Base-by-base conservation (phyloP, 35 echinoderm and acorn worm genomes). In the Holothuria glaberrima region DNA sequence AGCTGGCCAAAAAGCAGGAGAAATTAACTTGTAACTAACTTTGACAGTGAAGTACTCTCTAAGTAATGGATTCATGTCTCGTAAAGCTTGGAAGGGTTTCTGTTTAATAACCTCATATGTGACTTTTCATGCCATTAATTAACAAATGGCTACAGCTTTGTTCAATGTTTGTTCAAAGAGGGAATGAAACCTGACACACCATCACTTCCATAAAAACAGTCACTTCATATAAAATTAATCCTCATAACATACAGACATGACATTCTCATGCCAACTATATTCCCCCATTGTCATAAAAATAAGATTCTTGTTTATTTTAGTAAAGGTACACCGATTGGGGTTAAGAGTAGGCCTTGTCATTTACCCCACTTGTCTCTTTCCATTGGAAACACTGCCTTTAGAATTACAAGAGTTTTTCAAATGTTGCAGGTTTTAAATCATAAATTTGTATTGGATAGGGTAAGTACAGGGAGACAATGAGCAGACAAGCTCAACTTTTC, bases 401-500 rank as follows among this genome's bases (percentile, higher is more conserved):
- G 25, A 75, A 32, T 38, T 32, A 31, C 44, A 13, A 41, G 71
- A 41, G 32, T 75, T 32, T 75, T 75, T 29, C 33, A 4, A n/a
- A 16, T 5, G 38, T n/a, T 4, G 14, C 21, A 32, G 32, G 31
- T 41, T 38, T 75, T 75, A 75, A 75, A 75, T 75, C 71, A 75
- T 75, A 75, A 75, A 75, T 75, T 75, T 75, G 71, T 41, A 75
- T 75, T 41, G 32, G 33, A 75, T 75, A 32, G 41, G 18, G 32
- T 31, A 41, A 75, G 24, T 19, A 19, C 12, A 38, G 44, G 29
- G 31, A 75, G 71, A 75, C 44, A 41, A 75, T 44, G 31, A 38
- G 26, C 71, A 75, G 71, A 75, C 71, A 32, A 41, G 71, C 71
- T 41, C 34, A 41, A 75, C 71, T 75, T 75, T 75, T 75, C 71